Conservation (phyloP, 2,113 vertebrate species). For the Syngnathoides biaculeatus region DNA sequence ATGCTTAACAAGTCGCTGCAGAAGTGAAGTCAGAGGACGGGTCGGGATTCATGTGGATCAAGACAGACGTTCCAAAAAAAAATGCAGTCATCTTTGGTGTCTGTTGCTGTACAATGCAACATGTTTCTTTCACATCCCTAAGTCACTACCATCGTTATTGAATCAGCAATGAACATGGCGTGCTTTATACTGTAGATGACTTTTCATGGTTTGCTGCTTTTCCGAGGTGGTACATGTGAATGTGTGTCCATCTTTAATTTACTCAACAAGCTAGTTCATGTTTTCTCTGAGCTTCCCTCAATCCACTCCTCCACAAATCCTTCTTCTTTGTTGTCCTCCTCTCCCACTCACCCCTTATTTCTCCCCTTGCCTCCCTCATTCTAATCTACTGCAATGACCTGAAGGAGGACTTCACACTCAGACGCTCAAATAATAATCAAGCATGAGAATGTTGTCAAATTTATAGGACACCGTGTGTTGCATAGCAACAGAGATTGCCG, state of each 20-base stretch:
- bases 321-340: constrained; percentile 29
- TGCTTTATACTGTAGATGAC: constrained; percentile 34
- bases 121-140: constrained; percentile 25
- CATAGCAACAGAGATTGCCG: constrained; percentile 73
- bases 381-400: constrained; percentile 66
- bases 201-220: constrained; percentile 24
- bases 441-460: constrained; percentile 71
- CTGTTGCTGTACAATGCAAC: constrained; percentile 22
- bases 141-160: constrained; percentile 17
- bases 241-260: constrained; percentile 42
- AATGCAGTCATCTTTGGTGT: constrained; percentile 35
- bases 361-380: constrained; percentile 36
- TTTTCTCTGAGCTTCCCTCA: constrained; percentile 18
- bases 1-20: constrained; percentile 30
- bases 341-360: constrained; percentile 37
- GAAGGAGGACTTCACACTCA: constrained; percentile 63
- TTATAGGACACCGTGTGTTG: constrained; percentile 69
- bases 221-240: constrained; percentile 19
- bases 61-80: constrained; percentile 39
- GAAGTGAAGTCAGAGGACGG: constrained; percentile 24
- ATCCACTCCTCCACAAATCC: constrained; percentile 18
- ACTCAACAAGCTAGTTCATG: constrained; percentile 11
- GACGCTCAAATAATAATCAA: constrained; percentile 74
- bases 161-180: constrained; percentile 28
- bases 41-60: constrained; percentile 48